These are phyloP conservation scores for Tenthredo scrophulariae DNA, from an alignment of 2,888 invertebrate species.

Conservation along the genomic window DNA sequence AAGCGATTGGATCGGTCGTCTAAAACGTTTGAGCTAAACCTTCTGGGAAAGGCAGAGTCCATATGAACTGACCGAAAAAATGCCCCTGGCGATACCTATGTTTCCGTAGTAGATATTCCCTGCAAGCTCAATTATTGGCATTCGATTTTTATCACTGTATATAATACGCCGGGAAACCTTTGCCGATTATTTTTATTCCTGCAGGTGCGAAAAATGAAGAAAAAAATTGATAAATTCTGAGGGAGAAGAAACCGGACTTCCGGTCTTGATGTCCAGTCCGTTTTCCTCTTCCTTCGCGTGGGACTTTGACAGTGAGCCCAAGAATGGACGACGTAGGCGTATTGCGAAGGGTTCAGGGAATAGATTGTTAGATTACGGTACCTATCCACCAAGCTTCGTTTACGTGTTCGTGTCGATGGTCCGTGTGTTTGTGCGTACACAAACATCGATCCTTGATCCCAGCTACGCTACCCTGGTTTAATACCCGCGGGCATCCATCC, in stretches of 20 bases:
- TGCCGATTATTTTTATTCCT: not conserved
- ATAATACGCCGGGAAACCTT: not conserved
- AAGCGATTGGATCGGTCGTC: conserved; percentile 34
- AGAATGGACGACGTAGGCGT: conserved; percentile 22
- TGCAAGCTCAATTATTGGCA: conserved; percentile 25
- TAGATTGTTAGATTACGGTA: conserved; percentile 51
- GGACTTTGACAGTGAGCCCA: conserved; percentile 1
- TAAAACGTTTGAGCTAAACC: conserved; percentile 33
- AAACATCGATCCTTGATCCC: conserved; percentile 32
- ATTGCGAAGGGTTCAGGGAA: conserved; percentile 47
- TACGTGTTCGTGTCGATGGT: not conserved
- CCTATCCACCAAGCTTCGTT: conserved; percentile 37
- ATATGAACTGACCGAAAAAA: conserved; percentile 36
- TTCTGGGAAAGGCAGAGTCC: conserved; percentile 1
- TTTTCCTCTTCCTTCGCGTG: not conserved
- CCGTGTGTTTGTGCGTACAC: conserved; percentile 37
- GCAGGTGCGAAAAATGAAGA: not conserved
- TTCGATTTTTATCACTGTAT: not conserved
- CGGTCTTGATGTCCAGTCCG: not conserved
- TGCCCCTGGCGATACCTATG: conserved; percentile 31
- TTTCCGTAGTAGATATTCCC: conserved; percentile 8
- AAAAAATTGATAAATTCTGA: not conserved
- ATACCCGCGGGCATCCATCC: conserved; percentile 36
- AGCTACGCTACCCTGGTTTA: conserved; percentile 31
- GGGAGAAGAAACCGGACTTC: not conserved